phyloP scores from a whole-genome alignment of 2,797 vertebrate species.

The Peromyscus eremicus region DNA sequence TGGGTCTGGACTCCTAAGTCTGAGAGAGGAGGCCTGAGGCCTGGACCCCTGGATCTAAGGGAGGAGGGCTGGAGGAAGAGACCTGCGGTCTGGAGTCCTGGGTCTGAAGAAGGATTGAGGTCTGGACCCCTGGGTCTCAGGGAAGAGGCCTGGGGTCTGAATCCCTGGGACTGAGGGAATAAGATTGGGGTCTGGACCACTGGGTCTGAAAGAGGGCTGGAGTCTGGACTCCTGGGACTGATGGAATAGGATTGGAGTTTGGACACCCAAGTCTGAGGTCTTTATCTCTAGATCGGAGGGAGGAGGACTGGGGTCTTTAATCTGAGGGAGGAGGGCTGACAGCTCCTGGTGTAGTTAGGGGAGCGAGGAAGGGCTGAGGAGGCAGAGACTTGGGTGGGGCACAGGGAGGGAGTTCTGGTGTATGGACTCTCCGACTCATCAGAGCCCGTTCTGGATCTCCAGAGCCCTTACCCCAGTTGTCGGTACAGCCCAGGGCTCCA shows the following conservation, averaged over 20 bases:
- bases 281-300: not conserved
- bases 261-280: not conserved
- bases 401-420: not conserved
- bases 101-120: not conserved
- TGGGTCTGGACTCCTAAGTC: not conserved
- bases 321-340: not conserved
- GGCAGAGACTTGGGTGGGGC: not conserved
- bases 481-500: constrained; percentile 63
- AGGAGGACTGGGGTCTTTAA: no score
- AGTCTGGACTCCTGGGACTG: not conserved
- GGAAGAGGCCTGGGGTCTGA: not conserved
- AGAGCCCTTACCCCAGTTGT: constrained; percentile 78
- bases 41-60: not conserved
- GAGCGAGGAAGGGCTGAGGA: not conserved
- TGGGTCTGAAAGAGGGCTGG: not conserved
- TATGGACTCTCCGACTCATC: not conserved
- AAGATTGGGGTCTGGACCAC: not conserved
- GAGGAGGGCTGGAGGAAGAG: no score
- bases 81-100: not conserved
- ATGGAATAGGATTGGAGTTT: not conserved
- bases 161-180: not conserved
- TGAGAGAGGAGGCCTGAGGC: not conserved
- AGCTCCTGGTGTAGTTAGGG: not conserved
- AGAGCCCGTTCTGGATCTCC: not conserved
- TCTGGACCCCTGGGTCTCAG: not conserved